A percentile compares a stretch with the other conserved stretches of the same genome.
Conservation (phyloP, 2,888 invertebrate genomes). For the Thecocarcelia acutangulata region DNA sequence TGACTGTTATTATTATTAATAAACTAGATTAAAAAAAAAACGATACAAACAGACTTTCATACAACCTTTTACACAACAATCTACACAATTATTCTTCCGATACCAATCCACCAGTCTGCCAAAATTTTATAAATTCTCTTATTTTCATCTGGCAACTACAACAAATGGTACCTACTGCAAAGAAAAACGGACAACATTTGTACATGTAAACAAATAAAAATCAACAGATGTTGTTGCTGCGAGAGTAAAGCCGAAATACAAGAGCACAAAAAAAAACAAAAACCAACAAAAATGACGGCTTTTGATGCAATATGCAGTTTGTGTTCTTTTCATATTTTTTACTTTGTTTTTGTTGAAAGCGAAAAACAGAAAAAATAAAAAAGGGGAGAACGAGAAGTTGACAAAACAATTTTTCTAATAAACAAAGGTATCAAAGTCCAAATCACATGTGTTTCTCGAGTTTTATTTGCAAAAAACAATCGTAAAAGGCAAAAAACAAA, state of each 20-base stretch:
- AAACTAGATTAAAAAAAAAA: no score
- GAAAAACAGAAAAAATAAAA: not conserved
- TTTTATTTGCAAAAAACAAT: constrained; percentile 4
- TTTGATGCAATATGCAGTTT: constrained; percentile 39
- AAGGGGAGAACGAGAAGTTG: constrained; percentile 1
- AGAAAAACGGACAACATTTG: constrained; percentile 6
- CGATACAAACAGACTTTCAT: no score
- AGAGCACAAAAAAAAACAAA: constrained; percentile 11
- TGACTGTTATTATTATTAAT: no score
- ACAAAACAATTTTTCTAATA: constrained; percentile 18
- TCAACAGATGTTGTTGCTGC: constrained; percentile 62
- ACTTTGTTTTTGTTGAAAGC: not conserved
- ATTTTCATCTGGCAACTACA: constrained; percentile 21
- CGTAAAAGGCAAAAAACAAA: not conserved
- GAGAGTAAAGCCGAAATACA: not conserved
- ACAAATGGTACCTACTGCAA: not conserved
- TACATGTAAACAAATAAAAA: not conserved
- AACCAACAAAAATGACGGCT: not conserved
- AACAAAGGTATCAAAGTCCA: constrained; percentile 67
- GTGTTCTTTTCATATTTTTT: constrained; percentile 6
- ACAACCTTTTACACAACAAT: no score
- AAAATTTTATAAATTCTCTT: no score
- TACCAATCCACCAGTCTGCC: no score
- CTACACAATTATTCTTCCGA: no score
- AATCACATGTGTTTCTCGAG: constrained; percentile 33